A percentile compares a stretch with the other conserved stretches of the same genome.
Evolutionary conservation across 2,888 invertebrate genomes (phyloP).

Genomic region (Ormyrus nitidulus): DNA sequence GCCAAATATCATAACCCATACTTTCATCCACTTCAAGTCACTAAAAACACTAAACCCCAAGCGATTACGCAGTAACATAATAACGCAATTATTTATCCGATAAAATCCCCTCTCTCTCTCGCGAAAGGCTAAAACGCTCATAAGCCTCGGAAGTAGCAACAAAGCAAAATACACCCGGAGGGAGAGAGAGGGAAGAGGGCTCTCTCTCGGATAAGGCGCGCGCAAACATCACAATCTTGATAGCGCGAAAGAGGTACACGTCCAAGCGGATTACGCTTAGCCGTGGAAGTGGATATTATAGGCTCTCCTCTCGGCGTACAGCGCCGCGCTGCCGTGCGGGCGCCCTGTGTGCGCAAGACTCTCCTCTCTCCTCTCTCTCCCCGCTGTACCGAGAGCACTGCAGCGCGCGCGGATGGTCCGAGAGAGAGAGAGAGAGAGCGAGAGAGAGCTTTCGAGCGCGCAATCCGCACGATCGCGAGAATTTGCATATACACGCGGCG

Average conservation of each 20-base stretch:
- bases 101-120: no score
- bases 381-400: not conserved
- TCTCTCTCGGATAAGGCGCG: no score
- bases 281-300: slow-evolving; percentile 26
- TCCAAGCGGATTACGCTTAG: slow-evolving; percentile 38
- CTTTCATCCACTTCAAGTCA: no score
- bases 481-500: slow-evolving; percentile 33
- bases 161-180: not conserved
- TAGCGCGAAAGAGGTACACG: slow-evolving; percentile 23
- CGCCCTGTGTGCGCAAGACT: no score
- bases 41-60: no score
- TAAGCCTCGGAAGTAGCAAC: no score
- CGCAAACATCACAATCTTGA: slow-evolving; percentile 25
- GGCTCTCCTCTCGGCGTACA: not conserved
- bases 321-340: not conserved
- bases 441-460: slow-evolving; percentile 3
- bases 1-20: no score
- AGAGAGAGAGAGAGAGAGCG: no score
- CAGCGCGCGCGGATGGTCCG: slow-evolving; percentile 7
- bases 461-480: slow-evolving; percentile 37
- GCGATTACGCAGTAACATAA: no score
- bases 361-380: no score
- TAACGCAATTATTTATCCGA: no score
- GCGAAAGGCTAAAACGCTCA: no score
- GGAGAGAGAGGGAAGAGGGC: not conserved